Evolutionary conservation across 2,888 invertebrate species (phyloP), one percentile per base, ranked within the genome.

Genomic region (Hartigia nigra): DNA sequence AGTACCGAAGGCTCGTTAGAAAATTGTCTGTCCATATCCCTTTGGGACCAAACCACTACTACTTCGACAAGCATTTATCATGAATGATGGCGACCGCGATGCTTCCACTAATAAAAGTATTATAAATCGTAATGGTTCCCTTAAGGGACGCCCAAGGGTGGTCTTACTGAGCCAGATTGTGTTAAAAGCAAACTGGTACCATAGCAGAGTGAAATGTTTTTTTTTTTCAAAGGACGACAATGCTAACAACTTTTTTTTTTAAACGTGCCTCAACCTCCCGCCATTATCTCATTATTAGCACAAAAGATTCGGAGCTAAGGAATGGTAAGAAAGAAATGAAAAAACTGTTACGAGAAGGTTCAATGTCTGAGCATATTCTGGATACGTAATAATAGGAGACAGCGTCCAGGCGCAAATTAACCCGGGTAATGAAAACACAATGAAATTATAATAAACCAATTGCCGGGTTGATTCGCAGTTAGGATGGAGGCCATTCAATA

Each of bases 391-490:
- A 88, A 84, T 88, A 87, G 86, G 88, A 88, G 87, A 87, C 84
- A 87, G 83, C 75, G 75, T 31, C 31, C 76, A 87, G 82, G 87
- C 82, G 70, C 76, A 88, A 90, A 91, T 90, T 89, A 90, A 90
- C 87, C 87, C 81, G 87, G 87, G 86, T 90, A 90, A 91, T 90
- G 90, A 91, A 90, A 90, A 90, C 90, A 88, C 90, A 91, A 90
- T 90, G 91, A 90, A 90, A 91, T 91, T 90, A 90, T 90, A 90
- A 91, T 91, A 90, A 91, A 90, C 90, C 89, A 91, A 91, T 91
- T 91, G 89, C 87, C 87, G 87, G 86, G 88, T 88, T 90, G 90
- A 90, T 90, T 90, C 88, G 89, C 86, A 89, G 89, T 81, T 87
- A 79, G 87, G 86, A 89, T 88, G 89, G 87, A 89, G 87, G 86